Evolutionary conservation across 2,113 vertebrate genomes (phyloP).

Genomic region (Perca flavescens): DNA sequence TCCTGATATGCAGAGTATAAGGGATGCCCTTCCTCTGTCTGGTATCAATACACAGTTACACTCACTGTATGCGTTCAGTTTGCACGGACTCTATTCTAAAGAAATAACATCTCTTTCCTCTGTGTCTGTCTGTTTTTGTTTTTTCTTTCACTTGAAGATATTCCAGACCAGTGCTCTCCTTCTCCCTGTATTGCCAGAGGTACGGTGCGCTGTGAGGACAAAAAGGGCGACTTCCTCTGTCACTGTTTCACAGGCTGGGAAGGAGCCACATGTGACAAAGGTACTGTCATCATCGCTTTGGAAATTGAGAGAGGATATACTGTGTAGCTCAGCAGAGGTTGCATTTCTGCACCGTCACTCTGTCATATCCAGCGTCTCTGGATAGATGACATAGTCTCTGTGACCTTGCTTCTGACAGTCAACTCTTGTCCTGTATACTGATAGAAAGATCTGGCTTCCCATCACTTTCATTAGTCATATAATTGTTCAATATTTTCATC

Average conservation of each 20-base stretch:
- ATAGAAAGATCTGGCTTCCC: constrained; percentile 9
- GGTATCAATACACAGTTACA: constrained; percentile 43
- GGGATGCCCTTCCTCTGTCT: constrained; percentile 58
- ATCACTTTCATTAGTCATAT: background rate
- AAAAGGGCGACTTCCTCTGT: constrained; percentile 92
- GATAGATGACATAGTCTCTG: background rate
- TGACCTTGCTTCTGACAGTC: constrained; percentile 53
- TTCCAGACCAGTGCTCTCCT: constrained; percentile 95
- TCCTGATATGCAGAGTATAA: constrained; percentile 53
- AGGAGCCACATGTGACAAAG: constrained; percentile 89
- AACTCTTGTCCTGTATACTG: background rate
- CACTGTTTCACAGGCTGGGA: constrained; percentile 92
- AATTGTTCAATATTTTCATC: background rate
- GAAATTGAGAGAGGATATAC: background rate
- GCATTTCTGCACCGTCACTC: constrained; percentile 46
- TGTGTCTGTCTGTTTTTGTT: constrained; percentile 32
- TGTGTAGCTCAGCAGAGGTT: constrained; percentile 38
- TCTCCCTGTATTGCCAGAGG: constrained; percentile 89
- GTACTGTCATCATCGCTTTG: constrained; percentile 77
- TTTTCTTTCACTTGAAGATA: constrained; percentile 83
- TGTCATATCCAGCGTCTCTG: constrained; percentile 23
- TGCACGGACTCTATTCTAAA: constrained; percentile 13
- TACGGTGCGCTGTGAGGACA: constrained; percentile 89
- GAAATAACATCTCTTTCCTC: background rate
- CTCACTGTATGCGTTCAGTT: background rate